Conservation (phyloP, 2,113 vertebrate genomes). For the Genyomyrus donnyi region DNA sequence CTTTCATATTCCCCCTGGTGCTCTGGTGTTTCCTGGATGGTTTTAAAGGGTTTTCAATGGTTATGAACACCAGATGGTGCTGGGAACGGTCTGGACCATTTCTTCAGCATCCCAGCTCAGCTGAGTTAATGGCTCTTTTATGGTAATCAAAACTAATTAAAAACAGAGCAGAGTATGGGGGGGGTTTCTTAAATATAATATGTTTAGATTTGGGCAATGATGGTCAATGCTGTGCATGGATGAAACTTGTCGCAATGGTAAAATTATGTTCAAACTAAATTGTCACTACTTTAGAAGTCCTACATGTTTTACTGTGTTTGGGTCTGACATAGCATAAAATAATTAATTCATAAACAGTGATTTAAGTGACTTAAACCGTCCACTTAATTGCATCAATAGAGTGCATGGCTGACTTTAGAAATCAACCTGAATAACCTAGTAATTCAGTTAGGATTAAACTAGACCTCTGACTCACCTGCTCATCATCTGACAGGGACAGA, state of each 20-base stretch:
- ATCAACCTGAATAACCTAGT: not conserved
- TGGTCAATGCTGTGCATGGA: not conserved
- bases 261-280: not conserved
- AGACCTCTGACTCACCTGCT: not conserved
- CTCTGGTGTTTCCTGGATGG: not conserved
- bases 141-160: constrained; percentile 2
- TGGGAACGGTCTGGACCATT: not conserved
- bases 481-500: not conserved
- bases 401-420: not conserved
- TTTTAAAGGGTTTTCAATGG: constrained; percentile 1
- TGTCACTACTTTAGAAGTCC: not conserved
- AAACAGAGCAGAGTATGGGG: not conserved
- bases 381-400: not conserved
- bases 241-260: not conserved
- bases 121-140: not conserved
- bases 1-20: not conserved
- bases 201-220: not conserved
- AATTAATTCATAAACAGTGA: not conserved
- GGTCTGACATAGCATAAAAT: not conserved
- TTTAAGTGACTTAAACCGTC: not conserved
- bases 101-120: not conserved
- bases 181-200: not conserved
- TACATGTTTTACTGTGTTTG: not conserved
- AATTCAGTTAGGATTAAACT: not conserved
- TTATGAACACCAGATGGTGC: not conserved